phyloP scores from a whole-genome alignment of 2,888 invertebrate species.

The Brassicogethes aeneus region DNA sequence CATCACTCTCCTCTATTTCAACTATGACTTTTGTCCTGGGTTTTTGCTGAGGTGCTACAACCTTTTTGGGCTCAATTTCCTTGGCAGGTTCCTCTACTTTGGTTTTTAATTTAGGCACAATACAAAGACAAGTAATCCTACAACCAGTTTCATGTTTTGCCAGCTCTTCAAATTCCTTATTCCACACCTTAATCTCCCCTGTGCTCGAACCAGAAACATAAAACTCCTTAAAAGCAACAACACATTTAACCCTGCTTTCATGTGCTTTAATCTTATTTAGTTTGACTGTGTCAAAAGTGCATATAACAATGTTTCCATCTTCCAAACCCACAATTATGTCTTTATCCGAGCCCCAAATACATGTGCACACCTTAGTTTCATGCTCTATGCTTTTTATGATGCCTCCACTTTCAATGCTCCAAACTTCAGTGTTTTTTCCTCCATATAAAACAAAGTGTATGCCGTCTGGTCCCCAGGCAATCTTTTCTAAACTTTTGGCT shows the following conservation, averaged over 20 bases:
- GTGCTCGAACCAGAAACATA: slow-evolving; percentile 68
- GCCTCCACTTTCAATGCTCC: slow-evolving; percentile 70
- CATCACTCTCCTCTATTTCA: slow-evolving; percentile 21
- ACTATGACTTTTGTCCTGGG: slow-evolving; percentile 16
- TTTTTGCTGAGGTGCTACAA: neutral
- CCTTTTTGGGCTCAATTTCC: slow-evolving; percentile 10
- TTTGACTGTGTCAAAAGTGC: slow-evolving; percentile 46
- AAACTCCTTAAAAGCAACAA: slow-evolving; percentile 47
- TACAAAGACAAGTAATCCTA: slow-evolving; percentile 62
- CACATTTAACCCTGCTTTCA: slow-evolving; percentile 58
- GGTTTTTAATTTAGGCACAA: slow-evolving; percentile 41
- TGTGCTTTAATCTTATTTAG: slow-evolving; percentile 48
- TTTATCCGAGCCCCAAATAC: slow-evolving; percentile 59
- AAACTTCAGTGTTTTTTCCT: slow-evolving; percentile 66
- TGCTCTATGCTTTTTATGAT: slow-evolving; percentile 58
- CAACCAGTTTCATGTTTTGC: slow-evolving; percentile 56
- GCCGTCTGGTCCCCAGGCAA: slow-evolving; percentile 67
- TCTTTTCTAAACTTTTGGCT: slow-evolving; percentile 29
- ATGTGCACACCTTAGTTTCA: slow-evolving; percentile 58
- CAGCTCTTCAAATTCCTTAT: slow-evolving; percentile 43
- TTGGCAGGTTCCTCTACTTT: slow-evolving; percentile 22
- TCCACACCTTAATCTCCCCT: slow-evolving; percentile 73
- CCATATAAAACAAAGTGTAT: slow-evolving; percentile 67
- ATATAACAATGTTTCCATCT: slow-evolving; percentile 57
- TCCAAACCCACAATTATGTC: slow-evolving; percentile 63